These are phyloP conservation scores for Nycticryphes semicollaris DNA, from an alignment of 2,113 vertebrate species.

Conservation along the genomic window DNA sequence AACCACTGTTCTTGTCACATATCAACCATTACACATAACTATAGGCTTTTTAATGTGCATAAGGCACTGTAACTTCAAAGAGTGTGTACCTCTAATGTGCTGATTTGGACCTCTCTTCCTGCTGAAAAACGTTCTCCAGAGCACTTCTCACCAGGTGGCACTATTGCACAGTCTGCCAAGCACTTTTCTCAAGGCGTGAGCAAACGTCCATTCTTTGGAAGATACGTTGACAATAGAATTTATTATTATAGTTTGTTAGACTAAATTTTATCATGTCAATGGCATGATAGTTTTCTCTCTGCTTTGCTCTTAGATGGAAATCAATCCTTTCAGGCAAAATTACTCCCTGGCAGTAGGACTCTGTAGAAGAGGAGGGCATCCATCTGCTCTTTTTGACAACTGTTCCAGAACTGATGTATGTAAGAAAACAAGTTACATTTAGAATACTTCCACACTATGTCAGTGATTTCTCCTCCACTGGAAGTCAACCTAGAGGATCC, in stretches of 20 bases:
- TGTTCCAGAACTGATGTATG: background rate
- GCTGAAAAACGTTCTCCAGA: too few species aligned
- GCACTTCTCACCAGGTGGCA: background rate
- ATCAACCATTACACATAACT: background rate
- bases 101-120: background rate
- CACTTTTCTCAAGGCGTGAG: background rate
- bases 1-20: background rate
- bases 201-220: background rate
- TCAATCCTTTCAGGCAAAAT: background rate
- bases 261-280: background rate
- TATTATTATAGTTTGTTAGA: background rate
- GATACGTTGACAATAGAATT: background rate
- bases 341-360: background rate
- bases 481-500: background rate
- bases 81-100: rapidly evolving
- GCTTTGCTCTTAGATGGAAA: background rate
- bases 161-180: background rate
- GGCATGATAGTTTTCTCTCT: background rate
- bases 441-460: background rate
- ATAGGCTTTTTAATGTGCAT: background rate
- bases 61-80: too few species aligned
- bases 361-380: background rate
- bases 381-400: background rate
- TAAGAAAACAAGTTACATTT: background rate
- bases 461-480: background rate